Evolutionary conservation across 2,797 vertebrate genomes (phyloP).

Genomic region (Urophycis tenuis): DNA sequence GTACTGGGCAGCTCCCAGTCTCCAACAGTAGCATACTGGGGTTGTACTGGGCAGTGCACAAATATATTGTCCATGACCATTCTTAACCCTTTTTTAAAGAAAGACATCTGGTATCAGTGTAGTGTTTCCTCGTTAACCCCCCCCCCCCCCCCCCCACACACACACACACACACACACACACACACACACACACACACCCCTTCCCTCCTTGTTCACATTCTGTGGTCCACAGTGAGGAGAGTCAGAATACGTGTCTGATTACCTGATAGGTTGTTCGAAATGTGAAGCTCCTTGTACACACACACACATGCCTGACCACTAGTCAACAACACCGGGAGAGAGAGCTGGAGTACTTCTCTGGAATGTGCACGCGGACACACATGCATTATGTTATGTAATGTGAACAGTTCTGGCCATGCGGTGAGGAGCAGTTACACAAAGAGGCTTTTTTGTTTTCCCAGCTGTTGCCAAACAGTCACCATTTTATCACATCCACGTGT

Average conservation of each 20-base stretch:
- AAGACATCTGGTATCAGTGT: not conserved
- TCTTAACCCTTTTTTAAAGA: not conserved
- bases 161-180: too few species aligned
- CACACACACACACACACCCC: not conserved
- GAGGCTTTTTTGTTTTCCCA: not conserved
- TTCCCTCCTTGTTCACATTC: not conserved
- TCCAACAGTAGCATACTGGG: too few species aligned
- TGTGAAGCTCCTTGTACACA: not conserved
- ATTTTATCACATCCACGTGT: constrained; percentile 32
- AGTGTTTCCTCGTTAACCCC: not conserved
- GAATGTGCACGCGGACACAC: too few species aligned
- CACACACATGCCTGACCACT: too few species aligned
- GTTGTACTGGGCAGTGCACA: not conserved
- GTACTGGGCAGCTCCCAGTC: not conserved
- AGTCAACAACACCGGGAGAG: too few species aligned
- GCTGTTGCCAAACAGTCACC: constrained; percentile 18
- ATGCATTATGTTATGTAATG: constrained; percentile 12
- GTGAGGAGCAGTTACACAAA: not conserved
- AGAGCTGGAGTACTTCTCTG: too few species aligned
- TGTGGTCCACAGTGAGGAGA: not conserved
- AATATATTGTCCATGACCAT: too few species aligned
- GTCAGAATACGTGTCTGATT: not conserved
- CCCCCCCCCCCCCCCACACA: too few species aligned
- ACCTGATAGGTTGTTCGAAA: not conserved
- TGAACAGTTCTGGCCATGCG: not conserved